Base-by-base conservation (phyloP, 2,888 invertebrate species). In the Apoda limacodes region DNA sequence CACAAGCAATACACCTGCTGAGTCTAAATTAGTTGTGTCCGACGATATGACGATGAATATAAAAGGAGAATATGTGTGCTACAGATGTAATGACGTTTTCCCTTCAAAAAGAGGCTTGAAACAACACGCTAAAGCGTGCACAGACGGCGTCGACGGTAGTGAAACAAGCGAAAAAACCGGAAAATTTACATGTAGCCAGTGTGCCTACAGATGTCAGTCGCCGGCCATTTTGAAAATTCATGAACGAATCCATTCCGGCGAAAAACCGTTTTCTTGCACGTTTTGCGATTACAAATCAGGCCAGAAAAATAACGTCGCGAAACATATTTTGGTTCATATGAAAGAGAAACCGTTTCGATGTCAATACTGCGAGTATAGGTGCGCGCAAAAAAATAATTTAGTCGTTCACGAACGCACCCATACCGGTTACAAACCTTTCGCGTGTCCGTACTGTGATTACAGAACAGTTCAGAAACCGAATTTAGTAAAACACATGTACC, bases 241-340 rank as follows among this genome's bases (percentile, higher is more conserved):
- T 39, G 80, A 78, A 45, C 56, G 82, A 0, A 78, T 75, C 0
- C 82, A 82, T 37, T 69, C 78, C 0, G 82, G 82, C 0, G 82
- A 80, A 12, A 81, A 80, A 15, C 82, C 82, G 0, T 82, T 78
- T 17, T 65, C 74, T 0, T 82, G 82, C 29, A 74, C 65, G 0
- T 76, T 75, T 30, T 82, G 82, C 38, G 72, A 75, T 38, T 82
- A 82, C 40, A 82, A 82, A 40, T 81, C 82, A 0, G 81, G 81
- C 0, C 82, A 82, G 31, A 82, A 82, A 32, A 82, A 82, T 22
- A 82, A 82, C 21, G 81, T 82, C 0, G 80, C 78, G 0, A 82
- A 82, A 51, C 82, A 82, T n/a, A 70, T 81, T 3, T 32, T 82
- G 9, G 80, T 82, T 0, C 82, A 82, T 23, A 82, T 80, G 76